Conservation (phyloP, 2,797 vertebrate species). For the Buceros bicornis region DNA sequence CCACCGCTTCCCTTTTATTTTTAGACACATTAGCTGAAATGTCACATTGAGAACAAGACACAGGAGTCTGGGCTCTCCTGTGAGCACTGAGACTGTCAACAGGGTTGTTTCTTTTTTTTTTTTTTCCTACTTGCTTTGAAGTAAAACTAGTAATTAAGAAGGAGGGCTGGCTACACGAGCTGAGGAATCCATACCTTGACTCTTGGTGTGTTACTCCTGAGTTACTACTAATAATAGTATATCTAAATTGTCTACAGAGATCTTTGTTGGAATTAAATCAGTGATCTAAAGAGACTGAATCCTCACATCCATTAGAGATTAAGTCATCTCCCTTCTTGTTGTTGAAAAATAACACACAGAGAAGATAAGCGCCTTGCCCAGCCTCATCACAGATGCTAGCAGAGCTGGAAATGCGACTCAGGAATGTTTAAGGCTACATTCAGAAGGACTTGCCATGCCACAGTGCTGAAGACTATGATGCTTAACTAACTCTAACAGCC, state of each 20-base stretch:
- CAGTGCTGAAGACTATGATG: not conserved
- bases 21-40: slow-evolving; percentile 41
- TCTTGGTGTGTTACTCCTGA: not conserved
- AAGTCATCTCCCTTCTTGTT: not conserved
- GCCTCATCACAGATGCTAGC: not conserved
- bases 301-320: not conserved
- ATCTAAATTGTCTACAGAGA: not conserved
- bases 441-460: not conserved
- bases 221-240: not conserved
- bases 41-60: slow-evolving; percentile 16
- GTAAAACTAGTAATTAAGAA: slow-evolving; percentile 47
- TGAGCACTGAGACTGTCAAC: not conserved
- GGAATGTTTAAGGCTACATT: not conserved
- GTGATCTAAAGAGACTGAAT: not conserved
- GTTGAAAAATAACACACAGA: not conserved
- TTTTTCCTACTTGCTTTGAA: slow-evolving; percentile 42
- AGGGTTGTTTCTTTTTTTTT: not conserved
- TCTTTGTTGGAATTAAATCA: not conserved
- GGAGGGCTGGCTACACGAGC: not conserved
- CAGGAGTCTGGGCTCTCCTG: not conserved
- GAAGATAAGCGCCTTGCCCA: not conserved
- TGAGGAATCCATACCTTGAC: not conserved
- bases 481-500: not conserved
- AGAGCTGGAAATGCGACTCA: not conserved
- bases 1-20: slow-evolving; percentile 45